A percentile compares a stretch with the other conserved stretches of the same genome.
These are phyloP conservation scores for Brachystomella parvula DNA, from an alignment of 1,140 invertebrate species.

Conservation along the genomic window DNA sequence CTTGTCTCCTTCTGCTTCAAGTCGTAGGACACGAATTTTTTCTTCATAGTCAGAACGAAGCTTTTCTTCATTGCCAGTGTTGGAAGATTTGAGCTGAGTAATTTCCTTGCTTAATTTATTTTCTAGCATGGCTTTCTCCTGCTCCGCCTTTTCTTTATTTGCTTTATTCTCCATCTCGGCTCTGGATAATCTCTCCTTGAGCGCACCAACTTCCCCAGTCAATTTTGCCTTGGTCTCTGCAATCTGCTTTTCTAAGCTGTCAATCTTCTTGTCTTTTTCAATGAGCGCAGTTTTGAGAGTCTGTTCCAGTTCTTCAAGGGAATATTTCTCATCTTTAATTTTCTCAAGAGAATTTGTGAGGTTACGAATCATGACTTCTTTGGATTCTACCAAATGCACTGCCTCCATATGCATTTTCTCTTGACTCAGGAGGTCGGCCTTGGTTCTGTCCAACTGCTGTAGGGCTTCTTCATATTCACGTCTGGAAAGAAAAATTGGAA, in stretches of 20 bases:
- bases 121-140: conserved; percentile 29
- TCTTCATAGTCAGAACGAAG: conserved; percentile 28
- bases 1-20: conserved; percentile 59
- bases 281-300: conserved; percentile 57
- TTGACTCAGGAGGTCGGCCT: conserved; percentile 30
- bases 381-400: conserved; percentile 30
- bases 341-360: conserved; percentile 32
- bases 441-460: conserved; percentile 30
- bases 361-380: conserved; percentile 28
- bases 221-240: conserved; percentile 63
- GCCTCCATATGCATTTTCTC: conserved; percentile 37
- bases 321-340: conserved; percentile 58
- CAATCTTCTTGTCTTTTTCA: conserved; percentile 63
- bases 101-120: conserved; percentile 31
- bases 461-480: conserved; percentile 33
- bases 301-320: conserved; percentile 70
- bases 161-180: conserved; percentile 28
- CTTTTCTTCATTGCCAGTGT: conserved; percentile 29
- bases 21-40: conserved; percentile 21
- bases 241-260: conserved; percentile 61
- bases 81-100: conserved; percentile 9
- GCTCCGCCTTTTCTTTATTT: conserved; percentile 31
- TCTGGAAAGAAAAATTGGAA: conserved; percentile 13
- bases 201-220: conserved; percentile 44
- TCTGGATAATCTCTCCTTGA: conserved; percentile 30